Percentiles rank a stretch among this genome's conserved stretches.
Evolutionary conservation across 2,888 invertebrate species (phyloP).

Genomic region (Parelbella ahira): DNA sequence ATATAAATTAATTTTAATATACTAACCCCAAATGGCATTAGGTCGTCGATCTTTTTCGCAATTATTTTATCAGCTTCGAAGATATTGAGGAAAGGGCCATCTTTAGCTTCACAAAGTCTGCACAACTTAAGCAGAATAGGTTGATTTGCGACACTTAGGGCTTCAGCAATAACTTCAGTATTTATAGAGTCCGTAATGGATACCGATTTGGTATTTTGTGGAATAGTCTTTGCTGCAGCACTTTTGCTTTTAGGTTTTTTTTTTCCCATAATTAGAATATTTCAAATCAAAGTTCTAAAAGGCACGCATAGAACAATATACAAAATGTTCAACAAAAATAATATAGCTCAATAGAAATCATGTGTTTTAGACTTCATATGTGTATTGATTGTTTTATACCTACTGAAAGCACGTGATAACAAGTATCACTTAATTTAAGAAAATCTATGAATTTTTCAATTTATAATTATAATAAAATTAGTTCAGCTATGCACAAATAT

Average conservation of each 20-base stretch:
- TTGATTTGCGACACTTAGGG: slow-evolving; percentile 40
- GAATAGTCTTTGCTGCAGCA: slow-evolving; percentile 16
- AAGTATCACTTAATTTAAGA: no score
- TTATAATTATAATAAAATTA: no score
- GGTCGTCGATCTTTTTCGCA: slow-evolving; percentile 65
- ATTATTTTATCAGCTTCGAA: slow-evolving; percentile 64
- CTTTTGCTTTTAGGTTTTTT: slow-evolving; percentile 44
- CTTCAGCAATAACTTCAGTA: slow-evolving; percentile 44
- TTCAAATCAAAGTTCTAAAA: slow-evolving; percentile 23
- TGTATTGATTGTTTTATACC: no score
- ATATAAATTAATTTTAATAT: background rate
- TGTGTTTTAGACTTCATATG: no score
- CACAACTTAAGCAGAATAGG: slow-evolving; percentile 60
- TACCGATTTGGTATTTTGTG: slow-evolving; percentile 36
- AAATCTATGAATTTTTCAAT: no score
- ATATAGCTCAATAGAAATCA: no score
- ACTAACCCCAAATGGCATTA: slow-evolving; percentile 71
- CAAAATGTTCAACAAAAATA: background rate
- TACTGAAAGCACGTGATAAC: no score
- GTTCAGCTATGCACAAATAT: no score
- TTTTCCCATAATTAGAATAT: slow-evolving; percentile 61
- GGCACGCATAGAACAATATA: slow-evolving; percentile 1
- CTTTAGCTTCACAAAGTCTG: slow-evolving; percentile 67
- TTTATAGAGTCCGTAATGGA: slow-evolving; percentile 30
- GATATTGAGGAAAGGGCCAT: slow-evolving; percentile 73